A percentile compares a stretch with the other conserved stretches of the same genome.
Evolutionary conservation across 2,888 invertebrate genomes (phyloP).

Genomic region (Tromatobia lineatoria): DNA sequence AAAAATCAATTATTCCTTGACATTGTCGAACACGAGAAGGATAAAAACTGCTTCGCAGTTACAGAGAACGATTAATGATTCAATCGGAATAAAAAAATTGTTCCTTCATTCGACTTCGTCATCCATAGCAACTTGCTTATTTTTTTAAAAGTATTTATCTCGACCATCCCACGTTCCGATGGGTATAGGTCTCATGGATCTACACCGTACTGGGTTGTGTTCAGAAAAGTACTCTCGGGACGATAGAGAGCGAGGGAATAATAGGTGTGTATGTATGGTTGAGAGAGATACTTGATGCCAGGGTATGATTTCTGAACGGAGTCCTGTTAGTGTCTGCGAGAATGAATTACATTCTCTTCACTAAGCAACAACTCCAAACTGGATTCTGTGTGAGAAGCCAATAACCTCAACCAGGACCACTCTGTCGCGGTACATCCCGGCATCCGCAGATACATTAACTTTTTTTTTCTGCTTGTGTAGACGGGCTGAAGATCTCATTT

Average conservation of each 20-base stretch:
- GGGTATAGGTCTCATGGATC: neutral
- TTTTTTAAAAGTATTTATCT: conserved; percentile 4
- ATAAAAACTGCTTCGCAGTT: neutral
- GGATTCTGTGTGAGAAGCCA: neutral
- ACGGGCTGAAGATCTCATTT: neutral
- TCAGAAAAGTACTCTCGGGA: no score
- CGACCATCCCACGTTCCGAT: neutral
- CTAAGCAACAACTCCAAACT: conserved; percentile 2
- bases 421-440: neutral
- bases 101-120: neutral
- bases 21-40: neutral
- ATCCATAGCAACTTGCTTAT: neutral
- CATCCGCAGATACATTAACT: neutral
- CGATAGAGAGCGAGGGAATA: no score
- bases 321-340: neutral
- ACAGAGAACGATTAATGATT: neutral
- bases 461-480: neutral
- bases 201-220: neutral
- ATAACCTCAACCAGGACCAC: neutral
- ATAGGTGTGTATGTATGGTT: no score
- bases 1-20: neutral
- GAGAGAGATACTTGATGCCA: no score
- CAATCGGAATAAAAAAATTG: neutral
- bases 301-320: no score
- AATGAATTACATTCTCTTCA: conserved; percentile 30